Base-by-base conservation (phyloP, 2,888 invertebrate genomes). In the Kryphioiulus occultus region DNA sequence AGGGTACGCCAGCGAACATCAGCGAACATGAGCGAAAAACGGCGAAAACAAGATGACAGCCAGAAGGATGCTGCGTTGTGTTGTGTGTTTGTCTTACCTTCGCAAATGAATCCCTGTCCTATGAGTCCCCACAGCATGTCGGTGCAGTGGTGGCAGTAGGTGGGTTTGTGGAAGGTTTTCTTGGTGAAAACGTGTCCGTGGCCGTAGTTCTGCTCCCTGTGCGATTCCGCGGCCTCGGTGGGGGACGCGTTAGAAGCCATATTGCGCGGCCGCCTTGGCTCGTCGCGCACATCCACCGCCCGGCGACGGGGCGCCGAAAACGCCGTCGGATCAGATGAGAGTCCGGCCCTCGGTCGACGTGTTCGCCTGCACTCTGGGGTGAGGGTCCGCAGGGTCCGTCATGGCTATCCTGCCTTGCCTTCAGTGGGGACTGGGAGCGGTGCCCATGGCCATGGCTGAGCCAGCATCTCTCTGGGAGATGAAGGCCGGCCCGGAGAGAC, bases 161-260 rank as follows among this genome's bases (percentile, higher is more conserved):
- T 98, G 93, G 99, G 99, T 95, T 99, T 99, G 95, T 99, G 99
- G 95, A 99, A 99, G 94, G 98, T 99, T 95, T 99, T 99, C 96
- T 99, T 99, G 94, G 96, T 96, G 95, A 99, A 99, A 95, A 96
- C 97, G 95, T 99, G 99, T 92, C 97, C 97, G 94, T 96, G 92
- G 93, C 92, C 88, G 35, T 88, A 88, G 59, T 44, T 88, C 47
- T 88, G 88, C 35, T 88, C 88, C 68, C 78, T 44, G 42, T 87
- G 78, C 83, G 87, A 15, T 35, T 87, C 87, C 47, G 88, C 15
- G 47, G 30, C 42, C n/a, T 32, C 59, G 1, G 87, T 39, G 15
- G 88, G 59, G 53, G 88, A 82, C n/a, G 85, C 53, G 68, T 85
- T 86, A 87, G 89, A 89, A 89, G 89, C 89, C 89, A 89, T 89